Evolutionary conservation across 2,888 invertebrate genomes (phyloP), one percentile per base, ranked within the genome.

Genomic region (Byasa hedistus): DNA sequence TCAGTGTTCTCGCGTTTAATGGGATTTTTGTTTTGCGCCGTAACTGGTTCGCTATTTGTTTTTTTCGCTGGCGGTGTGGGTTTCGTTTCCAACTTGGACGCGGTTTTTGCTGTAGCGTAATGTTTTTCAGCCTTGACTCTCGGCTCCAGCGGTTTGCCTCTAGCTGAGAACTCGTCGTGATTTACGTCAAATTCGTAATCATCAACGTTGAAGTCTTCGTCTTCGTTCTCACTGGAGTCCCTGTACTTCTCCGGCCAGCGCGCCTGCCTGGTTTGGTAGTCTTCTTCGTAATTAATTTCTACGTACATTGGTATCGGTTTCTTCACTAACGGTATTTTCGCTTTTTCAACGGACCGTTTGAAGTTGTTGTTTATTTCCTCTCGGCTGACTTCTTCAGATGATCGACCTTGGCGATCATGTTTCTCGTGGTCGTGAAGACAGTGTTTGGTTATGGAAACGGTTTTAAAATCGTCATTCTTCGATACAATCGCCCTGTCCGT

Each of bases 131-230:
- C 27, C 70, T 79, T 82, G 15, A 52, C 65, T 67, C 85, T 80
- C 0, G 89, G 88, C 65, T 85, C 84, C 52, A 85, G 70, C 12
- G 81, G 87, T 68, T 89, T 89, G 3, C 84, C 81, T 71, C 85
- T 78, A 1, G 85, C 79, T 2, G 73, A 68, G 27, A 80, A 90
- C 69, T 89, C 90, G 63, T 91, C 90, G 63, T 90, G 89, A 66
- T 86, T 84, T 1, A 86, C 75, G 69, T 89, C 90, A 59, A 91
- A 90, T 48, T 91, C 89, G 59, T 89, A 90, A 69, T 91, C 90
- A 15, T 82, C 80, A 19, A 89, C 65, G 73, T 83, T 88, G 55
- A 89, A 90, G 67, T 91, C 90, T 72, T 89, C 87, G 27, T 91
- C 89, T 75, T 89, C 90, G 61, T 85, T 80, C 52, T 89, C 89